Percentiles rank a stretch among this genome's conserved stretches.
These are phyloP conservation scores for Dinomys branickii DNA, from an alignment of 2,113 vertebrate species.

Conservation along the genomic window DNA sequence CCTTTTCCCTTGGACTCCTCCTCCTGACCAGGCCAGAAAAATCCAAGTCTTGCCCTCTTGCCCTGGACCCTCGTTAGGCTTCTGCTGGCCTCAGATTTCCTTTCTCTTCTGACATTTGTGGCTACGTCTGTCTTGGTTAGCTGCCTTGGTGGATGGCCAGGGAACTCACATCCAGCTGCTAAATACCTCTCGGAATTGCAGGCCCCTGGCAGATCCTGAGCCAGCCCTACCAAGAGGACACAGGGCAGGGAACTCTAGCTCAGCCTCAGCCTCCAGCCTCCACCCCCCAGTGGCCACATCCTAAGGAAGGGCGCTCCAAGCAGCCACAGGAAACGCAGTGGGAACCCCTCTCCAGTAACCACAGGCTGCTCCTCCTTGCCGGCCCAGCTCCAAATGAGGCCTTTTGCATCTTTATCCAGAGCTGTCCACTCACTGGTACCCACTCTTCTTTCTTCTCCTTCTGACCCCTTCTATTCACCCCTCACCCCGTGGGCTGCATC, in stretches of 20 bases:
- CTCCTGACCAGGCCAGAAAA: constrained; percentile 36
- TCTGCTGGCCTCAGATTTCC: neutral
- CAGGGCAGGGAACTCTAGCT: neutral
- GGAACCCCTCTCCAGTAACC: constrained; percentile 55
- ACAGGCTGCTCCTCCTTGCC: constrained; percentile 55
- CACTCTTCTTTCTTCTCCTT: neutral
- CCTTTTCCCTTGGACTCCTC: constrained; percentile 4
- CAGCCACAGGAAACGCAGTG: constrained; percentile 45
- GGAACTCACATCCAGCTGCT: neutral
- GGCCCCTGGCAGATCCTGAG: neutral
- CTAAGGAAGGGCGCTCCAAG: constrained; percentile 45
- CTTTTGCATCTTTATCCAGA: constrained; percentile 21
- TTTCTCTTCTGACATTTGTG: neutral
- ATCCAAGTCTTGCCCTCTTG: neutral
- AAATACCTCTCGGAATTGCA: neutral
- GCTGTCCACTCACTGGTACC: neutral
- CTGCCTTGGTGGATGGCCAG: neutral
- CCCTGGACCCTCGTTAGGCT: neutral
- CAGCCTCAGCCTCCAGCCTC: neutral
- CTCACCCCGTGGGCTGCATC: neutral
- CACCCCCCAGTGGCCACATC: constrained; percentile 49
- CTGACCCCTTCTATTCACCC: neutral
- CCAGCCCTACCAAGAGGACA: neutral
- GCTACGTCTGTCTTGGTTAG: neutral
- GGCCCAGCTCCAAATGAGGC: neutral